Percentiles rank a stretch among this genome's conserved stretches.
phyloP scores from a whole-genome alignment of 2,888 invertebrate species.

The Panopea generosa region DNA sequence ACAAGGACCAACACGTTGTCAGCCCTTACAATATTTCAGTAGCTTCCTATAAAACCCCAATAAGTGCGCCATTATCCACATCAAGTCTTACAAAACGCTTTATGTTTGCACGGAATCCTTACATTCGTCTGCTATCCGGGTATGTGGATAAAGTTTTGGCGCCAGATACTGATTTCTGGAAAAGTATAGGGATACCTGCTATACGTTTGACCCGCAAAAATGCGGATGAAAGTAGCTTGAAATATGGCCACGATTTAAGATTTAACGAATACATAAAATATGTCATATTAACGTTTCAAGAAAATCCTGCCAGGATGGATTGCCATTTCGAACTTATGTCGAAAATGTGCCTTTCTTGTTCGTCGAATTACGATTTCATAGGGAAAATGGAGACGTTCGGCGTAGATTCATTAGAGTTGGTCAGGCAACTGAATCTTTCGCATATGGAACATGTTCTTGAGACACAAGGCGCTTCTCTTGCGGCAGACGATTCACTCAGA shows the following conservation, averaged over 20 bases:
- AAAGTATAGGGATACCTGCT: conserved; percentile 51
- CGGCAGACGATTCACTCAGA: conserved; percentile 55
- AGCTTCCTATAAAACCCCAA: not conserved
- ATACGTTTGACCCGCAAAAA: conserved; percentile 26
- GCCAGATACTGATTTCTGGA: conserved; percentile 57
- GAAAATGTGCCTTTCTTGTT: conserved; percentile 34
- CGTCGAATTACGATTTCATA: conserved; percentile 37
- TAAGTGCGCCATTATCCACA: not conserved
- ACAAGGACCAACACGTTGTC: not conserved
- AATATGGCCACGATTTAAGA: conserved; percentile 70
- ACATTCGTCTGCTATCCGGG: not conserved
- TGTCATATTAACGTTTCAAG: conserved; percentile 36
- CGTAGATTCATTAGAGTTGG: conserved; percentile 28
- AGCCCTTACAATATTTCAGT: not conserved
- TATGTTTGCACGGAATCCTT: not conserved
- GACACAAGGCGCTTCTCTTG: conserved; percentile 51
- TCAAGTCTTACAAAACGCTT: not conserved
- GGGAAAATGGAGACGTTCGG: conserved; percentile 48
- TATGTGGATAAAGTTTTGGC: conserved; percentile 4
- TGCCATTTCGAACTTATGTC: conserved; percentile 29
- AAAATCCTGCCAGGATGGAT: conserved; percentile 9
- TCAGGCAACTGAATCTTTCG: conserved; percentile 20
- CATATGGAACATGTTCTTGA: conserved; percentile 12
- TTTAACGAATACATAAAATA: conserved; percentile 68
- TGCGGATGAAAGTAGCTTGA: conserved; percentile 18